These are phyloP conservation scores for Mactra quadrangularis DNA, from an alignment of 1,140 invertebrate genomes.

Conservation along the genomic window DNA sequence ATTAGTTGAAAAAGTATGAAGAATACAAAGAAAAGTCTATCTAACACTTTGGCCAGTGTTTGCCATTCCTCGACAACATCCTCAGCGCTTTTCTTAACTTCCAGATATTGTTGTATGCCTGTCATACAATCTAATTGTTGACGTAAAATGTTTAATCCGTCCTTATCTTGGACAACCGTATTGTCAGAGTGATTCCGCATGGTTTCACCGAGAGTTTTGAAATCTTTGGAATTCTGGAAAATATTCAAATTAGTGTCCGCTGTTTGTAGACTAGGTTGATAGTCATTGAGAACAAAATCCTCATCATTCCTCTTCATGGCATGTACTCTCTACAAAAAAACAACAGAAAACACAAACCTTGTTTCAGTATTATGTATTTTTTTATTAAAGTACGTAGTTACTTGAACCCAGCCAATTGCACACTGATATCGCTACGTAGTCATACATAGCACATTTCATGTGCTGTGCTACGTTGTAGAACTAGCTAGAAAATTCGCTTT, in stretches of 20 bases:
- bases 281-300: neutral
- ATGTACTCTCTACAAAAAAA: constrained; percentile 4
- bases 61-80: constrained; percentile 68
- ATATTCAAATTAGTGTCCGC: neutral
- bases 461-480: neutral
- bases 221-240: neutral
- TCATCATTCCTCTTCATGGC: neutral
- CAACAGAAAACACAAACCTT: neutral
- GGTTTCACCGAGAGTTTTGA: neutral
- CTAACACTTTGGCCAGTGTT: constrained; percentile 68
- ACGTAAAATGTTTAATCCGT: constrained; percentile 43
- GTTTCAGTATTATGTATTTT: neutral
- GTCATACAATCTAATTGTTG: constrained; percentile 61
- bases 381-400: neutral
- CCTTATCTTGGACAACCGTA: neutral
- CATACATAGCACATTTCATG: neutral
- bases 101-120: constrained; percentile 54
- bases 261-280: too few relatives aligned
- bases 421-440: neutral
- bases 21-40: constrained; percentile 68
- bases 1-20: constrained; percentile 65
- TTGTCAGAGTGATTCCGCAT: neutral
- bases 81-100: constrained; percentile 44
- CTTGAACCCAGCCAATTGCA: neutral
- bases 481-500: neutral